phyloP scores from a whole-genome alignment of 2,113 vertebrate genomes.

The Zosterops pallidus region DNA sequence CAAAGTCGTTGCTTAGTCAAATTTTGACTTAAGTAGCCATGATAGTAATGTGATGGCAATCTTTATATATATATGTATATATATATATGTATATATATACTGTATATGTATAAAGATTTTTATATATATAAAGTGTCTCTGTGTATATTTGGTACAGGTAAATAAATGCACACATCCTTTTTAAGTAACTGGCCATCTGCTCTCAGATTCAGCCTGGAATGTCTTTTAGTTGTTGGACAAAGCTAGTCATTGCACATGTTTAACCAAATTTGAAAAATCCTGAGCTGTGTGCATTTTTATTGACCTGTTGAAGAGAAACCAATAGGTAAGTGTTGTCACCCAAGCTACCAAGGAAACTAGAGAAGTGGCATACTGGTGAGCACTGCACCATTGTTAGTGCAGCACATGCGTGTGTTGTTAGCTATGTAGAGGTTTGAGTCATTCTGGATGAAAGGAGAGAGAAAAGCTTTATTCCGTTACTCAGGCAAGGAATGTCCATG shows the following conservation, averaged over 20 bases:
- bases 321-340: constrained; percentile 4
- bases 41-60: constrained; percentile 83
- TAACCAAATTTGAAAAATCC: background rate
- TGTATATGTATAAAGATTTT: constrained; percentile 52
- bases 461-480: background rate
- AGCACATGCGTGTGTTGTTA: background rate
- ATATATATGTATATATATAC: constrained; percentile 39
- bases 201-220: constrained; percentile 41
- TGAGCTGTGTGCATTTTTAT: constrained; percentile 48
- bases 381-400: background rate
- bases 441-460: background rate
- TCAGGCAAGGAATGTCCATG: background rate
- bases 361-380: constrained; percentile 1
- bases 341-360: constrained; percentile 18
- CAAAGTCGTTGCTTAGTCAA: constrained; percentile 61
- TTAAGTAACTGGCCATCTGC: background rate
- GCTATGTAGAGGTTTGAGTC: background rate
- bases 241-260: constrained; percentile 29
- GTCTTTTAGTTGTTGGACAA: constrained; percentile 16
- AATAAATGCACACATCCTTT: constrained; percentile 66
- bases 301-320: constrained; percentile 50
- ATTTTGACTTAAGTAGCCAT: constrained; percentile 66
- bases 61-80: constrained; percentile 70
- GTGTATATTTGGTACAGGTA: constrained; percentile 59
- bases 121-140: constrained; percentile 56